Evolutionary conservation across 2,113 vertebrate genomes (phyloP), one percentile per base, ranked within the genome.

Genomic region (Pogona vitticeps): DNA sequence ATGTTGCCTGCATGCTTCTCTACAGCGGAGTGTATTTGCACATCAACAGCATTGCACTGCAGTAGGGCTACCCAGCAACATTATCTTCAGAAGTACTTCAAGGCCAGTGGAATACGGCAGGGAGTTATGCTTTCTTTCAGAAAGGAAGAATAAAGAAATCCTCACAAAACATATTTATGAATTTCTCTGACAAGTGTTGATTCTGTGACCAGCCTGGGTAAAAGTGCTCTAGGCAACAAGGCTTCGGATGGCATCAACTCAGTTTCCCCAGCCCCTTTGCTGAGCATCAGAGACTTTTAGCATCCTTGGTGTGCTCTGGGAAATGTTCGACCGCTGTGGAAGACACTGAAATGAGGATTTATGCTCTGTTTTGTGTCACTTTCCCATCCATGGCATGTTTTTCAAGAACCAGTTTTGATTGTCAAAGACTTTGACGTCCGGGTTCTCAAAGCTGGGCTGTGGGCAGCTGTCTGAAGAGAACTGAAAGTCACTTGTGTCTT

Each of bases 61-160:
- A 82, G 59, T 71, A 52, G n/a, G 79, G 33, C 40, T 56, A 76
- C 70, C 42, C 5, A 68, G 71, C 65, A 71, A 87, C 79, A 76
- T 76, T 87, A 87, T 82, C 85, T 87, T 87, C 79, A 82, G 81
- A 87, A 82, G 70, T 80, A 76, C 85, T 87, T 87, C 85, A 87
- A 87, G 70, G 72, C 59, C 59, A 75, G 31, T 63, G n/a, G 59
- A 82, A 76, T n/a, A 3, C 42, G 52, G 71, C 70, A 36, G 71
- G 59, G 59, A 67, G 80, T 15, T 20, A 17, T 26, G 59, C 70
- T 76, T 75, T 38, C 8, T 58, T 9, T 17, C 6, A 23, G 38
- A 61, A 28, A 17, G 23, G 2, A 46, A n/a, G 36, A 46, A 86
- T 56, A 81, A 86, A 81, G 78, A 33, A 61, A 81, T 56, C 33